These are phyloP conservation scores for Echinops telfairi DNA, from an alignment of 2,113 vertebrate genomes.

Conservation along the genomic window DNA sequence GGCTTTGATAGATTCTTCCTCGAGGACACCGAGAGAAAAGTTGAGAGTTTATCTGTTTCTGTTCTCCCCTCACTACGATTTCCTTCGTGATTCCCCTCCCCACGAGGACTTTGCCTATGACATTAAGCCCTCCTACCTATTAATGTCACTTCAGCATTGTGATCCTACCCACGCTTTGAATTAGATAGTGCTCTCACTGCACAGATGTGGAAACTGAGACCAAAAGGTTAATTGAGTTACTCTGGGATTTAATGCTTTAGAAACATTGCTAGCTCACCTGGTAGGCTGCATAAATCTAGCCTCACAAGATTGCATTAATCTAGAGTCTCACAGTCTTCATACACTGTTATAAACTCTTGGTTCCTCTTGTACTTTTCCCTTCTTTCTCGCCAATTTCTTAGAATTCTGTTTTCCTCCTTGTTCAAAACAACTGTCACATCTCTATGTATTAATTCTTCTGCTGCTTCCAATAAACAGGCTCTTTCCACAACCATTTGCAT, in stretches of 20 bases:
- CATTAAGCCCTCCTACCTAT: not conserved
- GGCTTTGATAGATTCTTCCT: not conserved
- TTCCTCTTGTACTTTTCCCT: not conserved
- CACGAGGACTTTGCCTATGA: not conserved
- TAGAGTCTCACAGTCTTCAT: not conserved
- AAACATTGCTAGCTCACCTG: not conserved
- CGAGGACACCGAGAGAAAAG: not conserved
- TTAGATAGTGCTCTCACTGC: not conserved
- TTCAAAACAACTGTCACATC: not conserved
- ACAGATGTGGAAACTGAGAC: not conserved
- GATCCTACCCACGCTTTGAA: not conserved
- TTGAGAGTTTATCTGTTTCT: not conserved
- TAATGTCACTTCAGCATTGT: not conserved
- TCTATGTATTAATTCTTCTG: not conserved
- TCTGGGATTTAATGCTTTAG: slow-evolving; percentile 23
- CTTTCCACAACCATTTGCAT: not conserved
- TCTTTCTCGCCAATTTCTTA: not conserved
- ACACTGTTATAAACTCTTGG: not conserved
- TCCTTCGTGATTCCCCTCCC: not conserved
- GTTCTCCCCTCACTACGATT: not conserved
- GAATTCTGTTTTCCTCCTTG: not conserved
- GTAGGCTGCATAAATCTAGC: not conserved
- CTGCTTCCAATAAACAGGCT: slow-evolving; percentile 1
- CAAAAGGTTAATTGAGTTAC: not conserved
- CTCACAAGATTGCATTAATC: not conserved